phyloP scores from a whole-genome alignment of 2,888 invertebrate species.

The Chymomyza caudatula region DNA sequence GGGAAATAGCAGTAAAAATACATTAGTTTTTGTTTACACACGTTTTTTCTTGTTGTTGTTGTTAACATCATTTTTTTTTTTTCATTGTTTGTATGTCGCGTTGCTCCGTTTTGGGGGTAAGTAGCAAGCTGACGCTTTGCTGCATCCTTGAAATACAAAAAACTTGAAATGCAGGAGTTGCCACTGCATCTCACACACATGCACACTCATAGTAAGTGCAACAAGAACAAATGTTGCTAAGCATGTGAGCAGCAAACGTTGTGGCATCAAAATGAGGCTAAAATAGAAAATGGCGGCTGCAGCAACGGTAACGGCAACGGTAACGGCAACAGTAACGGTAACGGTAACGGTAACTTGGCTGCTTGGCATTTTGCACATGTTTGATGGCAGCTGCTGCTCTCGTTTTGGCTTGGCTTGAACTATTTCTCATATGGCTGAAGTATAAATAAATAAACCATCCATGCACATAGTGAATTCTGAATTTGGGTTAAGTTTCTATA shows the following conservation, averaged over 20 bases:
- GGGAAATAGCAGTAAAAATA: constrained; percentile 68
- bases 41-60: constrained; percentile 60
- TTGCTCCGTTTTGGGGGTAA: constrained; percentile 9
- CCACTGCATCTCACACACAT: constrained; percentile 7
- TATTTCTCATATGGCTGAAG: constrained; percentile 63
- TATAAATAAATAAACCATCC: constrained; percentile 61
- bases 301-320: background rate
- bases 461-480: constrained; percentile 11
- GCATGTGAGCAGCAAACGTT: constrained; percentile 37
- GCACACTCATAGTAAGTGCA: background rate
- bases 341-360: constrained; percentile 1
- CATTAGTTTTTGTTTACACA: constrained; percentile 70
- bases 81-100: constrained; percentile 57
- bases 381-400: constrained; percentile 36
- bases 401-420: constrained; percentile 51
- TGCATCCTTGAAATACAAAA: constrained; percentile 61
- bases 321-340: background rate
- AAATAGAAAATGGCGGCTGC: background rate
- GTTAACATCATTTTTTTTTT: constrained; percentile 58
- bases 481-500: constrained; percentile 61
- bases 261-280: constrained; percentile 12
- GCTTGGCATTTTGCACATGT: constrained; percentile 60
- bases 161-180: constrained; percentile 22
- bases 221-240: background rate
- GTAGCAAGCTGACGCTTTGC: constrained; percentile 10